Evolutionary conservation across 2,888 invertebrate species (phyloP), one percentile per base, ranked within the genome.

Genomic region (Schizaphis graminum): DNA sequence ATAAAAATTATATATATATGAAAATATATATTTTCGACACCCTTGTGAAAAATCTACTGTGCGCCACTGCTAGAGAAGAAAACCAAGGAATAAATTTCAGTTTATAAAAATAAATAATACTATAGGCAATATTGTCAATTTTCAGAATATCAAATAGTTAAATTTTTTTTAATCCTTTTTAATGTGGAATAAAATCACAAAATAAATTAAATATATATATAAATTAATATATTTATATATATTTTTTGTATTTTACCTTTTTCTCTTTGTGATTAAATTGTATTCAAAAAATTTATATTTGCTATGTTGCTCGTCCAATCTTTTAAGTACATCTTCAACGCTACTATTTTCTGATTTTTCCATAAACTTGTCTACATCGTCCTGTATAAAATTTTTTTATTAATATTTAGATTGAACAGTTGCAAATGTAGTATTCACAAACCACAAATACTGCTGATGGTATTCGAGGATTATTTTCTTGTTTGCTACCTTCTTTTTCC

Each of bases 201-300:
- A 53, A 53, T 53, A 35, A 53, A 41, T 56, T 35, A 8, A 35
- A 8, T 0, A 67, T 0, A 8, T 44, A 44, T 44, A 44, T 44
- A 44, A 3, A 44, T 44, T 44, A 44, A 44, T 44, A 44, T 44
- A 44, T 44, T 44, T 44, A 44, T 44, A 2, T 44, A 44, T 44
- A 44, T 2, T 44, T 21, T 35, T 35, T 91, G 35, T 89, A 44
- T 94, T 90, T 89, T 95, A 96, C 96, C 98, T 97, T 95, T 98
- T 97, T 95, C 98, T 97, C 95, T 99, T 98, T 28, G 98, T 97
- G 93, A 97, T 97, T 95, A 99, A 97, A 96, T 98, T 99, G 95
- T 97, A 97, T 96, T 99, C 99, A 98, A 99, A 99, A 96, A 98
- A 98, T 96, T 99, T 99, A 96, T 99, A 99, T 96, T 99, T 99